Evolutionary conservation across 2,888 invertebrate genomes (phyloP).

Genomic region (Drosophila ustulata): DNA sequence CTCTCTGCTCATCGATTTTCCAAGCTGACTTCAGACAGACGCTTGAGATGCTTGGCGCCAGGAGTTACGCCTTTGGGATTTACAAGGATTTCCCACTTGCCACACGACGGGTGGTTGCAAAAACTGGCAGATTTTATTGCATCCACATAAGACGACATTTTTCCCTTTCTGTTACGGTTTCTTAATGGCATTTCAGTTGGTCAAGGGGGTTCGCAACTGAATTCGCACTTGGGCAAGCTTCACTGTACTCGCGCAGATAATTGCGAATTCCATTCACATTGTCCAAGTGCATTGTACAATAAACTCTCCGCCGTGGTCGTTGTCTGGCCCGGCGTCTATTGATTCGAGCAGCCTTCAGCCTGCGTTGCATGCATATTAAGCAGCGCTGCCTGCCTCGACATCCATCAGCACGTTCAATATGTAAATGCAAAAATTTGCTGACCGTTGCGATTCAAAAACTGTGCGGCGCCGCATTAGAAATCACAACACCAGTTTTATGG

Average conservation of each 20-base stretch:
- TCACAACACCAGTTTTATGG: constrained; percentile 23
- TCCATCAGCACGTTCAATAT: constrained; percentile 51
- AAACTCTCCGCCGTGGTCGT: constrained; percentile 28
- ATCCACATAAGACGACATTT: constrained; percentile 61
- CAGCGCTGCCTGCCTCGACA: constrained; percentile 9
- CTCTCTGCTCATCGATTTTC: constrained; percentile 58
- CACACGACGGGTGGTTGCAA: constrained; percentile 65
- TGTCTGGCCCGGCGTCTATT: constrained; percentile 62
- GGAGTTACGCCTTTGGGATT: constrained; percentile 40
- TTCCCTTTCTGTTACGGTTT: constrained; percentile 4
- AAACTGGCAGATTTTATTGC: constrained; percentile 57
- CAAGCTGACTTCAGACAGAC: constrained; percentile 30
- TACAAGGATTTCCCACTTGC: constrained; percentile 19
- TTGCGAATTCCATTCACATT: constrained; percentile 70
- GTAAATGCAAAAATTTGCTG: constrained; percentile 45
- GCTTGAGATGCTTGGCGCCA: constrained; percentile 9
- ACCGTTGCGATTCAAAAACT: constrained; percentile 67
- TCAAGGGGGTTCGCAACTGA: constrained; percentile 38
- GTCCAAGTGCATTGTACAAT: constrained; percentile 61
- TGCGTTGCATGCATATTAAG: constrained; percentile 69
- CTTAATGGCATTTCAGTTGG: constrained; percentile 2
- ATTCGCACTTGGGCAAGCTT: constrained; percentile 1
- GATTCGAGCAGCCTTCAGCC: constrained; percentile 77
- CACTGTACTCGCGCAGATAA: constrained; percentile 27
- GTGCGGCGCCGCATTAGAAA: constrained; percentile 54